phyloP scores from a whole-genome alignment of 2,113 vertebrate species.

The zebrafish (Danio rerio) region DNA sequence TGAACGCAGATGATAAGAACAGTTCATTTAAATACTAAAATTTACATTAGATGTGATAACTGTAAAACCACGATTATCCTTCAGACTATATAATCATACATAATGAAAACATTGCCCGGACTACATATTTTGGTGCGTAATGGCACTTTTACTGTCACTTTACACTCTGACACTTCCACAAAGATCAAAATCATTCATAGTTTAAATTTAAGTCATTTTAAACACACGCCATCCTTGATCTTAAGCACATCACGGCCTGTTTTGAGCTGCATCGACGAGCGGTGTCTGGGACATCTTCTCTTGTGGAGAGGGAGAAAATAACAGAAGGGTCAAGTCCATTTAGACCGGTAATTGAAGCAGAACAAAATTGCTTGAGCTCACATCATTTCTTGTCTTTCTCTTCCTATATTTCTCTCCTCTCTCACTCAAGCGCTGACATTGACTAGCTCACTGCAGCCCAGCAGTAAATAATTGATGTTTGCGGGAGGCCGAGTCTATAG shows the following conservation, averaged over 20 bases:
- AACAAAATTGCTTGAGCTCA: slow-evolving; percentile 37
- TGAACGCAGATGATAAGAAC: no score
- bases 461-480: slow-evolving; percentile 56
- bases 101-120: no score
- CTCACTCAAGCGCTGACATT: slow-evolving; percentile 14
- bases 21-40: no score
- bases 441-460: background rate
- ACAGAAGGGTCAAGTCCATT: slow-evolving; percentile 33
- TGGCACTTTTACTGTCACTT: background rate
- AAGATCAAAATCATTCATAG: no score
- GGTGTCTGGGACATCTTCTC: background rate
- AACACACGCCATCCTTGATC: background rate
- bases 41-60: no score
- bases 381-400: slow-evolving; percentile 34
- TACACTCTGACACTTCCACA: background rate
- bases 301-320: slow-evolving; percentile 25
- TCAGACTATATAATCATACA: no score
- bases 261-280: background rate
- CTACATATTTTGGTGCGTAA: no score
- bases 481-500: slow-evolving; percentile 43
- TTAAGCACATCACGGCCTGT: background rate
- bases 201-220: background rate
- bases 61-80: no score
- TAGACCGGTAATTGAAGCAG: slow-evolving; percentile 40
- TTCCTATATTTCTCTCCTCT: slow-evolving; percentile 23